A percentile compares a stretch with the other conserved stretches of the same genome.
Conservation (phyloP, 2,113 vertebrate species). For the Mirounga angustirostris region DNA sequence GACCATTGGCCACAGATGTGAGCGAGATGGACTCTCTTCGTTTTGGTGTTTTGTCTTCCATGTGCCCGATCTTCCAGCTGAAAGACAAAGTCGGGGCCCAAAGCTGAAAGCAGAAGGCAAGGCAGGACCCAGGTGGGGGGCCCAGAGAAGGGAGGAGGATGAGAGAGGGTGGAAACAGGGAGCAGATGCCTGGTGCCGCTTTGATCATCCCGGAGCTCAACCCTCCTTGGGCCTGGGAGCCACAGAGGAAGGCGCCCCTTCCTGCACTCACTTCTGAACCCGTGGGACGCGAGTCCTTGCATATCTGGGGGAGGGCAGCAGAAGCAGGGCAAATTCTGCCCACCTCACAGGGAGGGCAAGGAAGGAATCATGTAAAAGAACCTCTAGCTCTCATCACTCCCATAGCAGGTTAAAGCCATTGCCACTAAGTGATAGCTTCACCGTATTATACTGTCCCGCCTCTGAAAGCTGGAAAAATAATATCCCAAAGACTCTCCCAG, state of each 20-base stretch:
- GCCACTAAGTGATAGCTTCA: not conserved
- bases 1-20: not conserved
- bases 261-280: not conserved
- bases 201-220: not conserved
- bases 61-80: conserved; percentile 30
- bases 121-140: not conserved
- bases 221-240: too few species aligned
- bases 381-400: not conserved
- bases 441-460: too few species aligned
- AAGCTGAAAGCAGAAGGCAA: not conserved
- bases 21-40: not conserved
- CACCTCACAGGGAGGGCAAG: not conserved
- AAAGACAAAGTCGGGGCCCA: conserved; percentile 46
- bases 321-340: not conserved
- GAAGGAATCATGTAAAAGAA: not conserved
- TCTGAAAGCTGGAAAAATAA: not conserved
- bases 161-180: accelerated
- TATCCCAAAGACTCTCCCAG: not conserved
- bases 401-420: not conserved
- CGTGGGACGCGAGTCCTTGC: not conserved
- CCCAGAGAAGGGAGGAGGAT: accelerated
- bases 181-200: not conserved
- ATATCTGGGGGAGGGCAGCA: not conserved
- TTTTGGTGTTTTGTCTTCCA: not conserved
- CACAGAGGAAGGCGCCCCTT: accelerated